Evolutionary conservation across 30 jellyfish, hydroid and myxozoan genomes (phyloP).

Genomic region (Hydractinia symbiolongicarpus): DNA sequence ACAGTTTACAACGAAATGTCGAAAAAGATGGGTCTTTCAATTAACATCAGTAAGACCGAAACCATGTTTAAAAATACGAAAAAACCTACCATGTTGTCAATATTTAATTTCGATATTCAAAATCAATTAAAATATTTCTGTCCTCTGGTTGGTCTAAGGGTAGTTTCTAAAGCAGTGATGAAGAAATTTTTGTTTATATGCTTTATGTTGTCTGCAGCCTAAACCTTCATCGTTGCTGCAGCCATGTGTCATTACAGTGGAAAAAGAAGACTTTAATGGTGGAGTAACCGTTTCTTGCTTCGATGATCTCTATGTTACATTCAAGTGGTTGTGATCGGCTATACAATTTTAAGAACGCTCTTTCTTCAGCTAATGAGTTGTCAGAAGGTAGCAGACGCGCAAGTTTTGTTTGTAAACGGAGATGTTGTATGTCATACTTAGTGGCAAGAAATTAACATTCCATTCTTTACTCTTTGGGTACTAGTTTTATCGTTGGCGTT

Average conservation of each 20-base stretch:
- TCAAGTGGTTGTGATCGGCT: slow-evolving; percentile 6
- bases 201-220: background rate
- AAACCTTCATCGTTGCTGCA: background rate
- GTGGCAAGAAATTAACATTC: background rate
- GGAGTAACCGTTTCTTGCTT: background rate
- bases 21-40: background rate
- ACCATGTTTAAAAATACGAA: no score
- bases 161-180: background rate
- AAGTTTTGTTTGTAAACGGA: background rate
- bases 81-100: background rate
- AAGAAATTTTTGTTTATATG: background rate
- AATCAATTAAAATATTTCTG: background rate
- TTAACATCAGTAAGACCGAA: background rate
- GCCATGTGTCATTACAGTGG: background rate
- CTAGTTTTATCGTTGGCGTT: background rate
- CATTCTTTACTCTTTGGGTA: background rate
- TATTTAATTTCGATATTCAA: background rate
- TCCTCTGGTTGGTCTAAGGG: background rate
- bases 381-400: background rate
- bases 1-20: no score
- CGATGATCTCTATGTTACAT: background rate
- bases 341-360: background rate
- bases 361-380: background rate
- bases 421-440: background rate
- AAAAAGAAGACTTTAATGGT: background rate